phyloP scores from a whole-genome alignment of 2,113 vertebrate genomes.

The Alligator mississippiensis region DNA sequence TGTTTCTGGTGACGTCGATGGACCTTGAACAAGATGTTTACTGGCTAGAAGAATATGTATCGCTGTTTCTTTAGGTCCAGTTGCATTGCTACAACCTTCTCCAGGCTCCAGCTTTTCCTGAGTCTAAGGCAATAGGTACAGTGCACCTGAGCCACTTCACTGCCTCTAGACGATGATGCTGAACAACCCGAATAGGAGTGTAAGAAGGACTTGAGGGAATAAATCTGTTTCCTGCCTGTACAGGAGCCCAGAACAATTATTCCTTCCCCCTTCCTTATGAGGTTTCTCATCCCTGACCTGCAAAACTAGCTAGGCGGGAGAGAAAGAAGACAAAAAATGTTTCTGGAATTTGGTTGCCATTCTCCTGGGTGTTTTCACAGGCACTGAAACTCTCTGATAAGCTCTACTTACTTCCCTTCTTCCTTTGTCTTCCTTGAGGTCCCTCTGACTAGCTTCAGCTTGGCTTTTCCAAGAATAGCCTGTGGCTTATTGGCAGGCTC shows the following conservation, averaged over 20 bases:
- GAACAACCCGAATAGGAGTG: background rate
- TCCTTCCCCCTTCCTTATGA: background rate
- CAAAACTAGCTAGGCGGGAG: background rate
- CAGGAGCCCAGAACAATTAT: background rate
- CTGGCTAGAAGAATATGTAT: background rate
- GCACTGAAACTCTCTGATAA: background rate
- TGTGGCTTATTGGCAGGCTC: background rate
- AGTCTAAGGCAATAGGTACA: background rate
- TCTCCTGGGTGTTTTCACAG: background rate
- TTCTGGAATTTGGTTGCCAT: background rate
- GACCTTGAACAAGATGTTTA: background rate
- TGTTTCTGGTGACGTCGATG: background rate
- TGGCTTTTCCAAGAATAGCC: background rate
- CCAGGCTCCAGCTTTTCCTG: background rate
- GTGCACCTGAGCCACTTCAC: background rate
- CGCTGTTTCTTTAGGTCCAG: background rate
- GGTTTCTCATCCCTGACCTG: background rate
- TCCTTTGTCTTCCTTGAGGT: constrained; percentile 51
- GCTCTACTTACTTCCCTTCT: constrained; percentile 3
- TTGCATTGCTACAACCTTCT: background rate
- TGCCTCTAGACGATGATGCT: background rate
- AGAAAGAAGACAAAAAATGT: background rate
- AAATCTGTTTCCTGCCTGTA: background rate
- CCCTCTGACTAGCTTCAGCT: background rate
- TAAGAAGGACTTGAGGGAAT: background rate